Evolutionary conservation across 2,113 vertebrate genomes (phyloP).

Genomic region (Terrapene triunguis): DNA sequence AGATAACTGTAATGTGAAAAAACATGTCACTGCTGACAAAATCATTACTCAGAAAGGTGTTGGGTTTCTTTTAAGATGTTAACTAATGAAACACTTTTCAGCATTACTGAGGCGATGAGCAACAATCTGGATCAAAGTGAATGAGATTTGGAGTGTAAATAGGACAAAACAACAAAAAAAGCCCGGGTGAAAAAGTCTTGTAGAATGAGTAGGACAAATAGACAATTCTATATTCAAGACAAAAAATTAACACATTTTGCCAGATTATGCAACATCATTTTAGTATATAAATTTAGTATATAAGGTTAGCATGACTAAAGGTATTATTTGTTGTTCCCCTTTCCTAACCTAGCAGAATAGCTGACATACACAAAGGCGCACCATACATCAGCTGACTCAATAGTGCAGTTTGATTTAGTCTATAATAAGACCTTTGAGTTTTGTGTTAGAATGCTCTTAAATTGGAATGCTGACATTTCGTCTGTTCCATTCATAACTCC

Average conservation of each 20-base stretch:
- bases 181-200: neutral
- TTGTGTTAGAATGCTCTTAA: slow-evolving; percentile 13
- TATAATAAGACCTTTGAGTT: neutral
- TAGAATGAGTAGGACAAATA: neutral
- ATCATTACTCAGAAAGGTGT: neutral
- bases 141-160: neutral
- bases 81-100: neutral
- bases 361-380: neutral
- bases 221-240: neutral
- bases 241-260: neutral
- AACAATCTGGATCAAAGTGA: neutral
- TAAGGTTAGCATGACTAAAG: neutral
- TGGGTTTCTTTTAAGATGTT: neutral
- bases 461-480: slow-evolving; percentile 38
- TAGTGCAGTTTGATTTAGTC: neutral
- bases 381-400: neutral
- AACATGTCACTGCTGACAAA: neutral
- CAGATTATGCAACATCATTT: neutral
- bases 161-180: neutral
- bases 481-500: slow-evolving; percentile 11
- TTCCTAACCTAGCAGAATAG: neutral
- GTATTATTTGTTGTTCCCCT: neutral
- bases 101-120: neutral
- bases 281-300: neutral
- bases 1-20: slow-evolving; percentile 15